These are phyloP conservation scores for Hemithea aestivaria DNA, from an alignment of 2,888 invertebrate genomes.

Conservation along the genomic window DNA sequence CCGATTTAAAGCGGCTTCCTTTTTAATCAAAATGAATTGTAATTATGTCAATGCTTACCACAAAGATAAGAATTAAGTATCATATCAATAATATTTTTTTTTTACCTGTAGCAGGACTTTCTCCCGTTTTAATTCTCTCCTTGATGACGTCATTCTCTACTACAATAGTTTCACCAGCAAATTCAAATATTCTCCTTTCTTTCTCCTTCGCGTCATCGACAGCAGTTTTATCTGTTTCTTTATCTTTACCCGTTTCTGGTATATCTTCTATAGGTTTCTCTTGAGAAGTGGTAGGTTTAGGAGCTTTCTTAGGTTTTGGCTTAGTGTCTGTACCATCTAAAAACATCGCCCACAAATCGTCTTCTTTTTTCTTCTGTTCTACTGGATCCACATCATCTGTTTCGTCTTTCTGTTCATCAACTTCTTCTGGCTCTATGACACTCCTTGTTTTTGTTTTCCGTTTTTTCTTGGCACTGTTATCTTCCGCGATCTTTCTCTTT, in stretches of 20 bases:
- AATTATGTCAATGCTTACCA: too few relatives aligned
- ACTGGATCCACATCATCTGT: slow-evolving; percentile 65
- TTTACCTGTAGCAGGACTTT: slow-evolving; percentile 51
- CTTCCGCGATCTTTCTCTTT: slow-evolving; percentile 50
- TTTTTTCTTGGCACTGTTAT: slow-evolving; percentile 47
- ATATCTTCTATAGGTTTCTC: slow-evolving; percentile 10
- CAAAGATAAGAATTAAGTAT: too few relatives aligned
- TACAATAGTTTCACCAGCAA: slow-evolving; percentile 91
- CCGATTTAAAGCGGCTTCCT: too few relatives aligned
- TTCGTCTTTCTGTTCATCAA: slow-evolving; percentile 34
- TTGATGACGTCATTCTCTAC: slow-evolving; percentile 66
- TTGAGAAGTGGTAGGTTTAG: slow-evolving; percentile 19
- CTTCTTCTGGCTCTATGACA: slow-evolving; percentile 40
- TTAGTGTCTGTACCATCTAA: slow-evolving; percentile 83
- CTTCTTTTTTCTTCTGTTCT: slow-evolving; percentile 84
- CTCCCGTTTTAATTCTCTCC: slow-evolving; percentile 58
- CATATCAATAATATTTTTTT: too few relatives aligned
- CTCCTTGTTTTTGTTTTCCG: slow-evolving; percentile 32
- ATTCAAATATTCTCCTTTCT: slow-evolving; percentile 86
- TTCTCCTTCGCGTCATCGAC: slow-evolving; percentile 70
- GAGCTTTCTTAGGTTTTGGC: slow-evolving; percentile 43
- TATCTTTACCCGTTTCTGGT: slow-evolving; percentile 16
- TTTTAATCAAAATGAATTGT: too few relatives aligned
- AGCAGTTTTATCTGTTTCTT: slow-evolving; percentile 23
- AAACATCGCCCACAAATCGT: slow-evolving; percentile 89